phyloP scores from a whole-genome alignment of 2,113 vertebrate genomes.

The Neodontobutis hainanensis region DNA sequence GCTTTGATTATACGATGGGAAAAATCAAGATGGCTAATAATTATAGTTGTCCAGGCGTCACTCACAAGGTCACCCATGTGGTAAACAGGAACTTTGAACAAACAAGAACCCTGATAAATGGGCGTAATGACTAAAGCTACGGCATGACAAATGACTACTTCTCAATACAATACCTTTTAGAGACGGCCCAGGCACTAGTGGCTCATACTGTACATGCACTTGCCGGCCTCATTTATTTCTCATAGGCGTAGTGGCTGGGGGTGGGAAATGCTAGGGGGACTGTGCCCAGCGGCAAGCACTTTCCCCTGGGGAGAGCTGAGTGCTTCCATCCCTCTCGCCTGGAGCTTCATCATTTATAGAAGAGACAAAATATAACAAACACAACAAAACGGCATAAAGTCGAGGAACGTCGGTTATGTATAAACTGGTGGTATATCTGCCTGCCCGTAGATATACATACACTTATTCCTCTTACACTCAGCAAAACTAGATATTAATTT shows the following conservation, averaged over 20 bases:
- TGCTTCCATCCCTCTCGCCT: slow-evolving; percentile 59
- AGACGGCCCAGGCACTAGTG: neutral
- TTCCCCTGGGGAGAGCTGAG: slow-evolving; percentile 57
- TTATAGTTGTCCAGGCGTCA: slow-evolving; percentile 11
- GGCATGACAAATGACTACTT: slow-evolving; percentile 12
- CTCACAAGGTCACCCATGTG: slow-evolving; percentile 17
- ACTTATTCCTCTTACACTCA: neutral
- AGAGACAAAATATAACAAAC: slow-evolving; percentile 76
- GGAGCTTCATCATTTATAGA: slow-evolving; percentile 73
- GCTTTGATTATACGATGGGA: neutral
- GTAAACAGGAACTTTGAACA: slow-evolving; percentile 19
- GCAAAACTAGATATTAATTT: neutral
- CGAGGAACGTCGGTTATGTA: slow-evolving; percentile 30
- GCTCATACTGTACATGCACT: slow-evolving; percentile 25
- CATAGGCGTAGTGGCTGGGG: slow-evolving; percentile 7
- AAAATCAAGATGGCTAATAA: slow-evolving; percentile 14
- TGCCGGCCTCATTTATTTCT: slow-evolving; percentile 40
- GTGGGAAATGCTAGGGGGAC: slow-evolving; percentile 41
- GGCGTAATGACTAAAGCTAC: slow-evolving; percentile 19
- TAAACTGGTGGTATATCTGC: too few relatives aligned
- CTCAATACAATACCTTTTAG: slow-evolving; percentile 13
- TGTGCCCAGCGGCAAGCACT: slow-evolving; percentile 55
- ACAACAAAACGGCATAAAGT: slow-evolving; percentile 63
- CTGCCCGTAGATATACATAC: neutral
- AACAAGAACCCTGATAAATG: slow-evolving; percentile 28